Evolutionary conservation across 2,113 vertebrate genomes (phyloP), one percentile per base, ranked within the genome.

Genomic region (Coptodon bakossiorum): DNA sequence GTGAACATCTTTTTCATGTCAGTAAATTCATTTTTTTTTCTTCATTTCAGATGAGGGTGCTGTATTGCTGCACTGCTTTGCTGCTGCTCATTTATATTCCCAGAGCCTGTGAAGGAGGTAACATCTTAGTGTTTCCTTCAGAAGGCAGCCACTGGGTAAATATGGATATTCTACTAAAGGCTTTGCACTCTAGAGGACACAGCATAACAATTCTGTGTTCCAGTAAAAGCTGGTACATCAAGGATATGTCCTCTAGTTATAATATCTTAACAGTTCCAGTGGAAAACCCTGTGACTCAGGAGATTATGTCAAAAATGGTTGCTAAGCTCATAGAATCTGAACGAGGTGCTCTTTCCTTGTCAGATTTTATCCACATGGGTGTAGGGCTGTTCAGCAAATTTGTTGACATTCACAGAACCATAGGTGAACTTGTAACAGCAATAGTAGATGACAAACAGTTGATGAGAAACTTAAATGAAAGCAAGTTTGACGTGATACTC

Each of bases 61-160:
- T 53, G 5, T 82, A 1, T 31, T 68, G 19, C 78, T 92, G 83
- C 80, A 43, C 80, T 61, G 57, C 57, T 78, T 31, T 92, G 63
- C 87, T 94, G 63, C 52, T 94, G 29, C 86, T 94, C 13, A 1
- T 88, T 22, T 22, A 91, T 7, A 22, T 85, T 24, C 84, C 85
- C 34, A 63, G 5, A 43, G 17, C 2, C 22, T 94, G 90, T 68
- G 29, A 87, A 40, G 81, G 86, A 59, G 95, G 95, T 3, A 96
- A 96, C 80, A 90, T 96, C 82, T 43, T 96, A n/a, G 94, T 95
- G 3, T 36, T 95, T 38, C 94, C 95, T 2, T 6, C 3, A 3
- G 95, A 96, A 3, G 94, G 95, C 22, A 95, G 95, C 63, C 95
- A 96, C 78, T 96, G 95, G 95, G 24, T 96, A 11, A 96, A 96